Percentiles rank a stretch among this genome's conserved stretches.
Conservation (phyloP, 30 jellyfish, hydroid and myxozoan genomes). For the Haliclystus octoradiatus region DNA sequence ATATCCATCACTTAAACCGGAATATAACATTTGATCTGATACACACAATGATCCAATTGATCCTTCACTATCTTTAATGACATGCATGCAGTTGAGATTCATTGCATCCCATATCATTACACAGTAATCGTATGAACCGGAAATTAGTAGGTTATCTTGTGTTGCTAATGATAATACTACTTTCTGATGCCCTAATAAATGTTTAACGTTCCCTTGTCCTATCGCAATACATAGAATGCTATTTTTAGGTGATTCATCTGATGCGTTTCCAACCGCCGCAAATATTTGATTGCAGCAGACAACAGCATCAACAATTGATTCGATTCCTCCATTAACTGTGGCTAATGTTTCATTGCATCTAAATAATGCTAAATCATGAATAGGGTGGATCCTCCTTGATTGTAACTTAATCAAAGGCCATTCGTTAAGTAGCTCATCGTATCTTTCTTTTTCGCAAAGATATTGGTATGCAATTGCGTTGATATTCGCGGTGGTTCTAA, state of each 20-base stretch:
- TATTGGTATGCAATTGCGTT: not conserved
- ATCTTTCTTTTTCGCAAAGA: slow-evolving; percentile 44
- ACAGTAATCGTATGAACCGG: slow-evolving; percentile 67
- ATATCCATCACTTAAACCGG: slow-evolving; percentile 70
- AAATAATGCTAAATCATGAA: slow-evolving; percentile 45
- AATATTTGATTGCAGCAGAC: slow-evolving; percentile 6
- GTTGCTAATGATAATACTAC: slow-evolving; percentile 46
- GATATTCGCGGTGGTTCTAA: not conserved
- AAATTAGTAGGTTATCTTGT: slow-evolving; percentile 23
- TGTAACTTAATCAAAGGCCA: slow-evolving; percentile 60
- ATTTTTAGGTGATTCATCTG: slow-evolving; percentile 9
- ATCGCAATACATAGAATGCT: slow-evolving; percentile 24
- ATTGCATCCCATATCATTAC: slow-evolving; percentile 68
- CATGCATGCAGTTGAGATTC: slow-evolving; percentile 36
- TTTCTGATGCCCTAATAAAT: slow-evolving; percentile 68
- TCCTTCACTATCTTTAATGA: slow-evolving; percentile 51
- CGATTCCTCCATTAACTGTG: slow-evolving; percentile 14
- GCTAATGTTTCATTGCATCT: slow-evolving; percentile 28
- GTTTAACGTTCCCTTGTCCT: slow-evolving; percentile 25
- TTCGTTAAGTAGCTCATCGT: slow-evolving; percentile 27
- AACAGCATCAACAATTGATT: slow-evolving; percentile 36
- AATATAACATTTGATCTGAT: slow-evolving; percentile 27
- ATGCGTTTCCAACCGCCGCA: slow-evolving; percentile 26
- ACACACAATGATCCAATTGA: slow-evolving; percentile 57
- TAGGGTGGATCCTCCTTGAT: slow-evolving; percentile 47